A percentile compares a stretch with the other conserved stretches of the same genome.
Conservation (phyloP, 2,113 vertebrate genomes). For the Electrona antarctica region DNA sequence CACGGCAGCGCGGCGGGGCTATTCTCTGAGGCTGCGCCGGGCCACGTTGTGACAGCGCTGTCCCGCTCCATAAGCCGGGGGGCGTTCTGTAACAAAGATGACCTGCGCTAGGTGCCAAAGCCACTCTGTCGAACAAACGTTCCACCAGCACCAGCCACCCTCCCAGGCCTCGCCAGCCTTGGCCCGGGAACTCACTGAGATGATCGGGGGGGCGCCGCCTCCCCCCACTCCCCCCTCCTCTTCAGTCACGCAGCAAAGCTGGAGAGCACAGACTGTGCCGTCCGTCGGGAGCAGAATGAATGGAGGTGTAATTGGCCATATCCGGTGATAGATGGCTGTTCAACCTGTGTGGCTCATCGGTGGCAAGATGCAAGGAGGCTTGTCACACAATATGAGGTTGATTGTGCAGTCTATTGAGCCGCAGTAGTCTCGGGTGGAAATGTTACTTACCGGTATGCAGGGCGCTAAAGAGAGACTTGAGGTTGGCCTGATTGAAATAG, state of each 20-base stretch:
- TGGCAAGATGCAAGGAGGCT: conserved; percentile 47
- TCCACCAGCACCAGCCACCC: neutral
- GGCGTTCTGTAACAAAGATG: conserved; percentile 71
- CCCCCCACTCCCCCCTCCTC: neutral
- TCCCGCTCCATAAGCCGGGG: conserved; percentile 63
- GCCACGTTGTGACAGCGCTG: conserved; percentile 62
- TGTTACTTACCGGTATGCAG: conserved; percentile 33
- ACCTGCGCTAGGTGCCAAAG: conserved; percentile 67
- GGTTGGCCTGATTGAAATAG: conserved; percentile 50
- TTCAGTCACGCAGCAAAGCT: conserved; percentile 24
- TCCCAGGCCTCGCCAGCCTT: conserved; percentile 35
- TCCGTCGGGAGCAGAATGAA: conserved; percentile 43
- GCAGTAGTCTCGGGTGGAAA: conserved; percentile 55
- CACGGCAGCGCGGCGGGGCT: conserved; percentile 51
- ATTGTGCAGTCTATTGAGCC: conserved; percentile 69
- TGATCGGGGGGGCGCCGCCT: conserved; percentile 8
- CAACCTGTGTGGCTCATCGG: conserved; percentile 61
- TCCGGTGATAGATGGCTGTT: conserved; percentile 67
- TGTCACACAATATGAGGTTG: conserved; percentile 70
- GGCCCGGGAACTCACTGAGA: conserved; percentile 32
- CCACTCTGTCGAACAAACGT: conserved; percentile 56
- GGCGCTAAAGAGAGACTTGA: conserved; percentile 37
- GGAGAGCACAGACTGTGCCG: conserved; percentile 34
- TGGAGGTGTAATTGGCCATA: conserved; percentile 68
- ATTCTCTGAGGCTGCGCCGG: conserved; percentile 28